Evolutionary conservation across 2,888 invertebrate genomes (phyloP), one percentile per base, ranked within the genome.

Genomic region (Lepas anatifera): DNA sequence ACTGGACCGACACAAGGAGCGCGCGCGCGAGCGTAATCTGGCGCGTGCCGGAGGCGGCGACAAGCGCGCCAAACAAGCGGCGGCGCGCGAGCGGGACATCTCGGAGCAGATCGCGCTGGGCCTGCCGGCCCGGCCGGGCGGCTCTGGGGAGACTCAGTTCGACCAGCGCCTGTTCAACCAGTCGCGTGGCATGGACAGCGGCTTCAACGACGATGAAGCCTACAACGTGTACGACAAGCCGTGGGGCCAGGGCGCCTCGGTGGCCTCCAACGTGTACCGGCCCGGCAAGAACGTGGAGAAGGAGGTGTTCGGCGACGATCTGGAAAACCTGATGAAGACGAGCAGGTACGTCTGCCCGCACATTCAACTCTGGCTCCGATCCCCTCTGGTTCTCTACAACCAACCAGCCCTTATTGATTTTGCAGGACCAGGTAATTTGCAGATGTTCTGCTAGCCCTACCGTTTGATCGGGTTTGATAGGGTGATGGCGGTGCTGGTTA

Each of bases 201-300:
- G 96, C 0, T 98, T 93, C 80, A 95, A 89, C 0, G 97, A 98
- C 77, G 99, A 99, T 76, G 99, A 99, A 76, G 90, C 89, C 0
- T 99, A 99, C 81, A 95, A 90, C 79, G 96, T 98, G 0, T 99
- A 99, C 78, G 97, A 98, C 81, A 95, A 95, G 79, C 95, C 99
- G 0, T 99, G 98, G 99, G 87, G 97, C 70, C 91, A 93, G 75
- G 87, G 89, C 41, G 90, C 89, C 75, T 87, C 88, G 1, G 85
- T 97, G 72, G 92, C 90, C 0, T 87, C 90, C 48, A 92, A 94
- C 79, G 87, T 99, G 70, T 96, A 96, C 81, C 81, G 95, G 52
- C 95, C 95, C 0, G 86, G 88, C 68, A 87, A 91, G 76, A 90
- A 93, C 78, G 83, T 91, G 0, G 97, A 98, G 78, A 89, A 87